Percentiles rank a stretch among this genome's conserved stretches.
These are phyloP conservation scores for Rotaria sp. DNA, from an alignment of 2,888 invertebrate genomes.

Conservation along the genomic window DNA sequence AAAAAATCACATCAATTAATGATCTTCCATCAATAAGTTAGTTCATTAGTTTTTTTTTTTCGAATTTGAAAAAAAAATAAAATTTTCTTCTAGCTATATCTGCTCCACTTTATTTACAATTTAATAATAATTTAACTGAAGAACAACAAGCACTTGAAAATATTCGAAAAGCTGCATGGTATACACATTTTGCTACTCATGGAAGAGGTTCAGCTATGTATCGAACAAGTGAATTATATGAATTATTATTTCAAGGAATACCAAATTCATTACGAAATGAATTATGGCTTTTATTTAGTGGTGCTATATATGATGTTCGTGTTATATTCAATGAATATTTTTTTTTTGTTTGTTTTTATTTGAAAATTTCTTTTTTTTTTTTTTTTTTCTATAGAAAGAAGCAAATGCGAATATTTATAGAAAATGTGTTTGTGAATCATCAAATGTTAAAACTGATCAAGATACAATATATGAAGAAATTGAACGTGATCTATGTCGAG, in stretches of 20 bases:
- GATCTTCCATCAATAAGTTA: slow-evolving; percentile 27
- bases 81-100: slow-evolving; percentile 51
- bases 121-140: slow-evolving; percentile 45
- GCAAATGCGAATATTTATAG: slow-evolving; percentile 76
- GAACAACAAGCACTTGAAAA: slow-evolving; percentile 54
- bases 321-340: not conserved
- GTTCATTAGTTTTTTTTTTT: not conserved
- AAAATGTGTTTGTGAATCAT: slow-evolving; percentile 69
- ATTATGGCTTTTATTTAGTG: slow-evolving; percentile 89
- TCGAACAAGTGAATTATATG: slow-evolving; percentile 65
- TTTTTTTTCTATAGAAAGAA: slow-evolving; percentile 34
- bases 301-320: slow-evolving; percentile 60
- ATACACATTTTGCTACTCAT: slow-evolving; percentile 73
- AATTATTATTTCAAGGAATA: slow-evolving; percentile 80
- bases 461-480: slow-evolving; percentile 87
- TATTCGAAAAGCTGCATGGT: slow-evolving; percentile 64
- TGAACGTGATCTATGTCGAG: slow-evolving; percentile 86
- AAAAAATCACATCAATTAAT: slow-evolving; percentile 37
- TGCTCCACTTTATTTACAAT: slow-evolving; percentile 46
- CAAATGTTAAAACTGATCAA: slow-evolving; percentile 59
- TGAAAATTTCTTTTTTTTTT: not conserved
- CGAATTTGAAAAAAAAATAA: not conserved
- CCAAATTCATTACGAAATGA: slow-evolving; percentile 80
- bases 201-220: slow-evolving; percentile 67
- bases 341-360: not conserved